Conservation (phyloP, 2,113 vertebrate genomes). For the Strix uralensis region DNA sequence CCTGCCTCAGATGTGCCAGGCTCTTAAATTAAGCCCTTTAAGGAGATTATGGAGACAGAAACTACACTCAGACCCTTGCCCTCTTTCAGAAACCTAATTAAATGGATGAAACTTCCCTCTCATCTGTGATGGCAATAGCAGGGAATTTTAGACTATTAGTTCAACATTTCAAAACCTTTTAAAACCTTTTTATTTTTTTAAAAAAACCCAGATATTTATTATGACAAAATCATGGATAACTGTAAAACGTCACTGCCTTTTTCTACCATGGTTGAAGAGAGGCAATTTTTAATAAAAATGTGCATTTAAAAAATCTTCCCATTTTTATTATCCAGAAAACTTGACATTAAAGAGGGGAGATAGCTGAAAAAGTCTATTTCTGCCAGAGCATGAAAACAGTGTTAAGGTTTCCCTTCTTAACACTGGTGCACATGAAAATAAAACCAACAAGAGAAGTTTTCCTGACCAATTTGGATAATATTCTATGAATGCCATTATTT, state of each 20-base stretch:
- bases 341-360: neutral
- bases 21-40: neutral
- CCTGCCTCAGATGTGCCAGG: neutral
- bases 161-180: neutral
- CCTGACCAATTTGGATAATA: neutral
- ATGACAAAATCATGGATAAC: neutral
- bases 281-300: neutral
- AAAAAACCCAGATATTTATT: neutral
- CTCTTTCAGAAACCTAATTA: neutral
- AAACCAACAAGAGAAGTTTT: neutral
- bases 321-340: neutral
- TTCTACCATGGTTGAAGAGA: neutral
- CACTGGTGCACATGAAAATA: neutral
- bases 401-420: neutral
- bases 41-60: neutral
- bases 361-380: neutral
- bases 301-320: neutral
- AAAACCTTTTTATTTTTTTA: neutral
- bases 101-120: neutral
- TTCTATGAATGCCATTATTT: neutral
- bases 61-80: neutral
- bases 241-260: neutral
- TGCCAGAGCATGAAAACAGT: neutral
- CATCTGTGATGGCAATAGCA: neutral
- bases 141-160: neutral